phyloP scores from a whole-genome alignment of 2,797 vertebrate genomes.

The Gouania willdenowi region DNA sequence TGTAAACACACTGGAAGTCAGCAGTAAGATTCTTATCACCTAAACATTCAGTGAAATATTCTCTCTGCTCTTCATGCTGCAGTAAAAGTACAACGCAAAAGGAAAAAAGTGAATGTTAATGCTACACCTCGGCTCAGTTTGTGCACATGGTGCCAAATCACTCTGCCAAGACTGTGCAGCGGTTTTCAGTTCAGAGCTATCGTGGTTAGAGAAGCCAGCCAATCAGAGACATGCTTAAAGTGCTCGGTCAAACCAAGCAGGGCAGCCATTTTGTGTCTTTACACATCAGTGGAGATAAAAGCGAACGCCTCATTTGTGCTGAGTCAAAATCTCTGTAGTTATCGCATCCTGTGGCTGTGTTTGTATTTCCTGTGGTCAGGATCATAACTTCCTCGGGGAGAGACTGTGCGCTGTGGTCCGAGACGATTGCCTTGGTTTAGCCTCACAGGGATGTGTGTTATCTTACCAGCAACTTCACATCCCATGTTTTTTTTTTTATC shows the following conservation, averaged over 20 bases:
- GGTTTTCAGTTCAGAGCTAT: constrained; percentile 40
- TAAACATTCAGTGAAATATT: too few species aligned
- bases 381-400: constrained; percentile 70
- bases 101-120: constrained; percentile 16
- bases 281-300: constrained; percentile 47
- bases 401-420: constrained; percentile 40
- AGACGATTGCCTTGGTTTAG: constrained; percentile 7
- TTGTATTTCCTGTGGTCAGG: constrained; percentile 63
- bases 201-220: constrained; percentile 33
- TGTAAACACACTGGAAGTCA: too few species aligned
- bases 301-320: constrained; percentile 52
- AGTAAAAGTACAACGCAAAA: constrained; percentile 17
- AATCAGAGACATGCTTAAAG: constrained; percentile 53
- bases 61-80: too few species aligned
- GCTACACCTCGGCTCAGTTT: constrained; percentile 33
- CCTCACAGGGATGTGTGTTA: constrained; percentile 3
- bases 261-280: constrained; percentile 50
- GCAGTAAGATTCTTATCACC: too few species aligned
- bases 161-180: constrained; percentile 53
- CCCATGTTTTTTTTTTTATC: constrained; percentile 11
- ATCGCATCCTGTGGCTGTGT: constrained; percentile 48
- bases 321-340: constrained; percentile 47
- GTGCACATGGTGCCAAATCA: constrained; percentile 31
- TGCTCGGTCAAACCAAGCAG: constrained; percentile 3
- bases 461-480: constrained; percentile 12